Percentiles rank a stretch among this genome's conserved stretches.
Conservation (phyloP, 2,113 vertebrate species). For the Oncorhynchus mykiss region DNA sequence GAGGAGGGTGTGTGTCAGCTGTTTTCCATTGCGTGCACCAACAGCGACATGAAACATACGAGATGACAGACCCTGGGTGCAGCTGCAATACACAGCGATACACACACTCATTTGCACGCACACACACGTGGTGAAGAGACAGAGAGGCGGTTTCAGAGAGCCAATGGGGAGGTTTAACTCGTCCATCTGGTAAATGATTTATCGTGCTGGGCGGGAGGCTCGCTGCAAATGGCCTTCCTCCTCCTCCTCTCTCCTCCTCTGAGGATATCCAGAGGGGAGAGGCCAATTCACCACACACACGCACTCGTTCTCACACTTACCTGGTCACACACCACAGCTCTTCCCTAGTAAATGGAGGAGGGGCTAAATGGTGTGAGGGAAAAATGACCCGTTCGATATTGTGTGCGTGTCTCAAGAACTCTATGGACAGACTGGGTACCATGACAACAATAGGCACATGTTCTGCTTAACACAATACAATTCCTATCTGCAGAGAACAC, state of each 20-base stretch:
- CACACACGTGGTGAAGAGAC: neutral
- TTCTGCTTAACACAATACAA: no score
- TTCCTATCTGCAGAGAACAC: no score
- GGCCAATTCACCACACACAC: neutral
- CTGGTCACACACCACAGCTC: conserved; percentile 11
- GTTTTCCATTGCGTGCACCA: conserved; percentile 47
- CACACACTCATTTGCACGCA: conserved; percentile 13
- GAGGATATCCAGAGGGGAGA: neutral
- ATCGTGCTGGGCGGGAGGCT: conserved; percentile 28
- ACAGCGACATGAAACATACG: conserved; percentile 29
- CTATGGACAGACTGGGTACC: no score
- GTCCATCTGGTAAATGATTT: conserved; percentile 59
- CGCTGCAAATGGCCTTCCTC: neutral
- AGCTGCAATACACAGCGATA: neutral
- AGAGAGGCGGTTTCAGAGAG: conserved; percentile 1
- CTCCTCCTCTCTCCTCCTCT: no score
- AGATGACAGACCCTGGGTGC: neutral
- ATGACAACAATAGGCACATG: no score
- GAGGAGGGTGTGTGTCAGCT: conserved; percentile 23
- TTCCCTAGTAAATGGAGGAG: neutral
- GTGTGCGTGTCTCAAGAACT: no score
- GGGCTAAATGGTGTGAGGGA: no score
- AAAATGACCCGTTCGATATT: no score
- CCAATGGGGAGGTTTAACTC: conserved; percentile 40
- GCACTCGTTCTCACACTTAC: conserved; percentile 14